These are phyloP conservation scores for Boloria euphrosyne DNA, from an alignment of 2,888 invertebrate genomes.

Conservation along the genomic window DNA sequence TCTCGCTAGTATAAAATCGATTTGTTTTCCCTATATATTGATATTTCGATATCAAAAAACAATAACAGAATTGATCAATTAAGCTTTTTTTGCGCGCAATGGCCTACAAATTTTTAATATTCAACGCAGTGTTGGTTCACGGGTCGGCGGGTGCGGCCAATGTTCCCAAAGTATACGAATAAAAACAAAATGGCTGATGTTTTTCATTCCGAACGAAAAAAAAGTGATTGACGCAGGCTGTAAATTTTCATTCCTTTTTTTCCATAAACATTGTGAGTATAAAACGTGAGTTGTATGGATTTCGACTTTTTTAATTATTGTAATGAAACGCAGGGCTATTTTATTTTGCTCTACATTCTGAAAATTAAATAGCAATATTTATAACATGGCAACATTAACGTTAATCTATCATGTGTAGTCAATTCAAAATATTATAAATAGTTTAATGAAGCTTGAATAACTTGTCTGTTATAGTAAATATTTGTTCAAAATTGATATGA, in stretches of 20 bases:
- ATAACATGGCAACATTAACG: too few species aligned
- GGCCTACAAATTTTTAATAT: conserved; percentile 63
- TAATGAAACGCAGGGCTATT: not conserved
- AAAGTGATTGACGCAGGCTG: conserved; percentile 54
- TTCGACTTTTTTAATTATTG: conserved; percentile 17
- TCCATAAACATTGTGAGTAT: conserved; percentile 17
- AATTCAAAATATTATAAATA: conserved; percentile 4
- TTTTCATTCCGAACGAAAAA: conserved; percentile 51
- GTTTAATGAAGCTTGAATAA: conserved; percentile 13
- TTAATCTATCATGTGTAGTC: too few species aligned
- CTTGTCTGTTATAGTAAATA: conserved; percentile 19
- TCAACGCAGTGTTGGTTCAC: conserved; percentile 56
- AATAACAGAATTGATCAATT: conserved; percentile 31
- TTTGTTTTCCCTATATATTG: not conserved
- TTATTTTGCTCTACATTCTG: too few species aligned
- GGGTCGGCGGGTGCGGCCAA: conserved; percentile 53
- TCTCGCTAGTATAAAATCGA: conserved; percentile 1
- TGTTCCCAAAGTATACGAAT: conserved; percentile 54
- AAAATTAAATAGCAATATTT: too few species aligned
- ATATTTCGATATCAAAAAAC: conserved; percentile 17
- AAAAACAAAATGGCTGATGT: conserved; percentile 50
- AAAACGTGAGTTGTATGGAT: conserved; percentile 22
- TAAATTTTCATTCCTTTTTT: conserved; percentile 33
- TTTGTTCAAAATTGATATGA: conserved; percentile 34
- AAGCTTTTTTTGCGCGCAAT: conserved; percentile 38